These are phyloP conservation scores for Hydrotaea diabolus DNA, from an alignment of 2,888 invertebrate species.

Conservation along the genomic window DNA sequence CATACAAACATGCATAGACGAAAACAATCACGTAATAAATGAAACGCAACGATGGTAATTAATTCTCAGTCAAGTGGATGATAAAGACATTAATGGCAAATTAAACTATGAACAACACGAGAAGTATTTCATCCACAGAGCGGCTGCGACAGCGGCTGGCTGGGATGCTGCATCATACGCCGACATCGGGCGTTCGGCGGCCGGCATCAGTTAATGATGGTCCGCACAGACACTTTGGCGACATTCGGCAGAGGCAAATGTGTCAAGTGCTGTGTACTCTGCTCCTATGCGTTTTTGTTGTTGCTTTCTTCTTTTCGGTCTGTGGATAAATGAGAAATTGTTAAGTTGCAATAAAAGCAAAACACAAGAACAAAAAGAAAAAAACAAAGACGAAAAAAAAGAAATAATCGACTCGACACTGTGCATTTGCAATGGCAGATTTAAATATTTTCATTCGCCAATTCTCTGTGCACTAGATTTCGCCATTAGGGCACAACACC, in stretches of 20 bases:
- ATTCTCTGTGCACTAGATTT: slow-evolving; percentile 38
- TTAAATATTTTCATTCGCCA: slow-evolving; percentile 45
- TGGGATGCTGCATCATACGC: background rate
- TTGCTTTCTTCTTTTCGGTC: background rate
- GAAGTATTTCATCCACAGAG: slow-evolving; percentile 27
- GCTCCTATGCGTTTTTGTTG: background rate
- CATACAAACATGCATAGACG: slow-evolving; percentile 10
- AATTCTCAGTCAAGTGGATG: slow-evolving; percentile 67
- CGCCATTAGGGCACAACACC: background rate
- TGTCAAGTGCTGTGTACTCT: slow-evolving; percentile 49
- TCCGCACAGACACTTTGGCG: slow-evolving; percentile 60
- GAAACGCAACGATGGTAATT: slow-evolving; percentile 68
- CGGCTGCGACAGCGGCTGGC: background rate
- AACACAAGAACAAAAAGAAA: background rate
- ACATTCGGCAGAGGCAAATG: slow-evolving; percentile 52
- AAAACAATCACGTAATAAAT: slow-evolving; percentile 59
- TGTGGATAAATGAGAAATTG: slow-evolving; percentile 41
- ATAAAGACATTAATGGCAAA: slow-evolving; percentile 67
- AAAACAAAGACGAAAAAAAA: background rate
- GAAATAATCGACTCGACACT: background rate
- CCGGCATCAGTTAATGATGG: background rate
- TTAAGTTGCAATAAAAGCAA: background rate
- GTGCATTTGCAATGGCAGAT: slow-evolving; percentile 3
- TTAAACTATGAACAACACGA: slow-evolving; percentile 51
- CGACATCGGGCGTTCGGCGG: too few relatives aligned